Base-by-base conservation (phyloP, 2,113 vertebrate species). In the Sphyrna mokarran region DNA sequence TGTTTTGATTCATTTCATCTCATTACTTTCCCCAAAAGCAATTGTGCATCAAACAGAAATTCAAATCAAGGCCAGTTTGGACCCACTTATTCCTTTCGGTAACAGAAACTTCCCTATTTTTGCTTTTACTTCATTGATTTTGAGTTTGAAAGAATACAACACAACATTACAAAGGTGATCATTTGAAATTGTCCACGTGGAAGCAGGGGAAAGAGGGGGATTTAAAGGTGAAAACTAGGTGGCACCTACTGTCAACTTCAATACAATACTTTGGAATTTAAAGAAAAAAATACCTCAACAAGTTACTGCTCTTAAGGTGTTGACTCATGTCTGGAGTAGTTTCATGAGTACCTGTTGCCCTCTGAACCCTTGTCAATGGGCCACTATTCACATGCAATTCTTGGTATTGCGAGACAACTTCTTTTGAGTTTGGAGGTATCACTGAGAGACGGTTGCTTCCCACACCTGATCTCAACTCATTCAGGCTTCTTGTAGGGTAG, bases 1-100 rank as follows among this genome's bases (percentile, higher is more conserved):
- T 40, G 29, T 94, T 94, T 68, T 66, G 91, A 94, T 70, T 69
- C 66, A 40, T 70, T 94, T 94, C 40, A 94, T 40, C 63, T 94
- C 37, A 95, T 93, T 61, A 93, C 7, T 93, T 93, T 93, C 89
- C 58, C 89, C 58, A 93, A 93, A 72, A 95, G 40, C 40, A 95
- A 72, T 26, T 26, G n/a, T 48, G 94, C 69, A 95, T 72, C 26
- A 72, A 43, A 22, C 33, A 95, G 33, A 48, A 95, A 95, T 72
- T 95, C 40, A 95, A 95, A 95, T 95, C 94, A 76, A 23, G n/a
- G 40, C 69, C 69, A 72, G 94, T 48, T 72, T 95, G 94, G 40
- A 95, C 94, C 94, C 94, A 76, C 40, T 54, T 72, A 72, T 95
- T 95, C 37, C 10, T 95, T 48, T 43, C 43, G 69, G 23, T 48